phyloP scores from a whole-genome alignment of 2,888 invertebrate genomes.

The Cerastoderma edule region DNA sequence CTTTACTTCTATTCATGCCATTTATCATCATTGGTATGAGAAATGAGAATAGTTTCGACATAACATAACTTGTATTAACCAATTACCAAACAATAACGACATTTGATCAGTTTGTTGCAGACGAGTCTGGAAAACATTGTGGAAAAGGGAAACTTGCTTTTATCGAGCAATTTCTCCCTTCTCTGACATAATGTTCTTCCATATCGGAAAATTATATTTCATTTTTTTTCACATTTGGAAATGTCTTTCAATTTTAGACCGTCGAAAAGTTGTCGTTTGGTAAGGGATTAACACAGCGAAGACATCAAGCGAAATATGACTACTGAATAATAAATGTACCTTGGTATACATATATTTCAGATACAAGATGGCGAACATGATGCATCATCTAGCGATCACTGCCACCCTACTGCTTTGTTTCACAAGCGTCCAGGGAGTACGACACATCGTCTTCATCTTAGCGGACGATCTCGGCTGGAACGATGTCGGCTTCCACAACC shows the following conservation, averaged over 20 bases:
- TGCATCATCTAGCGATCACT: neutral
- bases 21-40: neutral
- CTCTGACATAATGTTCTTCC: neutral
- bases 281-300: neutral
- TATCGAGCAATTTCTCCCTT: neutral
- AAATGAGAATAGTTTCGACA: neutral
- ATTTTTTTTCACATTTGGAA: neutral
- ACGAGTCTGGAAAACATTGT: neutral
- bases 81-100: neutral
- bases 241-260: too few relatives aligned
- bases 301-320: neutral
- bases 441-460: conserved; percentile 66
- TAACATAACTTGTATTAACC: neutral
- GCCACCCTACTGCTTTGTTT: neutral
- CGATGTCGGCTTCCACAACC: conserved; percentile 84
- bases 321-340: neutral
- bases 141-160: neutral
- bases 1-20: neutral
- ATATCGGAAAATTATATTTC: neutral
- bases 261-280: neutral
- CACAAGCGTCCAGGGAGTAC: conserved; percentile 18
- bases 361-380: neutral
- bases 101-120: too few relatives aligned
- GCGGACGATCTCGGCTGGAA: conserved; percentile 78
- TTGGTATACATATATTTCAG: neutral